Evolutionary conservation across 1,140 invertebrate genomes (phyloP).

Genomic region (Nylanderia fulva): DNA sequence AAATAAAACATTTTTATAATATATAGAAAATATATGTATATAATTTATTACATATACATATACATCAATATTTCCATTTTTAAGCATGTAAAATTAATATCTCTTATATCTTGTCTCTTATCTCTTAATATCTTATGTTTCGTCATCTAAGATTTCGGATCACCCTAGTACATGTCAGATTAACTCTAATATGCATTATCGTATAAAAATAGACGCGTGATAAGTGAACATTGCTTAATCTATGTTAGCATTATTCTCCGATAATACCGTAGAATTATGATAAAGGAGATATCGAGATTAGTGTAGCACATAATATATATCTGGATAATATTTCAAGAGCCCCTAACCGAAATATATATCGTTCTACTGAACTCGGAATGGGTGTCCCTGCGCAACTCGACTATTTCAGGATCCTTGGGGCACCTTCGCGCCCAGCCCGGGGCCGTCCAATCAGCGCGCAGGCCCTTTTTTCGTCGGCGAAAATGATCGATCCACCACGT

Average conservation of each 20-base stretch:
- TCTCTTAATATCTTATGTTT: too few relatives aligned
- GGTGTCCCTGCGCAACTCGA: constrained; percentile 1
- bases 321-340: neutral
- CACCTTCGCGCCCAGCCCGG: constrained; percentile 5
- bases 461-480: constrained; percentile 42
- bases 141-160: neutral
- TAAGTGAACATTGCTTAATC: neutral
- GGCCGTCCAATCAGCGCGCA: neutral
- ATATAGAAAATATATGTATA: too few relatives aligned
- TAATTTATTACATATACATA: too few relatives aligned
- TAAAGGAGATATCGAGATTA: neutral
- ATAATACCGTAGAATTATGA: neutral
- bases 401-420: constrained; percentile 11
- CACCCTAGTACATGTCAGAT: neutral
- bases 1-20: too few relatives aligned
- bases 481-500: constrained; percentile 66
- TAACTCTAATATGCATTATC: neutral
- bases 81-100: too few relatives aligned
- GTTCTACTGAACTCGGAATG: neutral
- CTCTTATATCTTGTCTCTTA: too few relatives aligned
- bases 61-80: neutral
- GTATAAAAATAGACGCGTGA: neutral
- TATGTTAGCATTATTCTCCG: neutral
- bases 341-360: neutral
- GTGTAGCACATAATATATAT: too few relatives aligned